These are phyloP conservation scores for Petrosia ficiformis DNA, from an alignment of 37 sponge, comb jelly and placozoan species.

Conservation along the genomic window DNA sequence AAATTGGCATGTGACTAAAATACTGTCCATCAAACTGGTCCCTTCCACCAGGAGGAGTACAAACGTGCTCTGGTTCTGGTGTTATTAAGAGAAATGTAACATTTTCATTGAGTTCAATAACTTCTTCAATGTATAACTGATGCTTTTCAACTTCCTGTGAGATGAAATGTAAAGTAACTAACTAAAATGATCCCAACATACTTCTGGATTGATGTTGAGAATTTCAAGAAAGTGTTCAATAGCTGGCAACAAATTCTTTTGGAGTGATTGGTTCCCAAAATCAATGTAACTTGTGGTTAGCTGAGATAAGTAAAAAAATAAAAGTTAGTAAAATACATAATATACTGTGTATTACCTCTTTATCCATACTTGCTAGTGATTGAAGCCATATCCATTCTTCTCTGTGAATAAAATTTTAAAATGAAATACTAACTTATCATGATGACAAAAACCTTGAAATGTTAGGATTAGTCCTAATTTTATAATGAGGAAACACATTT, in stretches of 20 bases:
- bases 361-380: conserved; percentile 9
- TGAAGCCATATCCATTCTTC: conserved; percentile 77
- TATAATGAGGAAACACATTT: conserved; percentile 67
- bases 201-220: conserved; percentile 37
- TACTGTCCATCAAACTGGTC: conserved; percentile 48
- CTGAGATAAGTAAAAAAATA: conserved; percentile 1
- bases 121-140: conserved; percentile 71
- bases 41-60: conserved; percentile 71
- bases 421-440: not conserved
- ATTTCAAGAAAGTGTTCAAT: conserved; percentile 45
- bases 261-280: conserved; percentile 27
- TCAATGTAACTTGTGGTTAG: not conserved
- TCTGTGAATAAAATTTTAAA: conserved; percentile 17
- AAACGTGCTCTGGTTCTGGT: conserved; percentile 75
- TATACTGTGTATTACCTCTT: not conserved
- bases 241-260: conserved; percentile 27
- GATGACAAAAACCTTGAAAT: conserved; percentile 11
- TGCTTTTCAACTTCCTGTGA: conserved; percentile 49
- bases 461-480: conserved; percentile 71
- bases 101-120: conserved; percentile 82
- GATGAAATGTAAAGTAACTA: not conserved
- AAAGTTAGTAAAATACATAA: not conserved
- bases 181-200: not conserved
- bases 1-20: conserved; percentile 59
- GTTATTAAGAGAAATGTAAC: conserved; percentile 70